Evolutionary conservation across 2,797 vertebrate genomes (phyloP), one percentile per base, ranked within the genome.

Genomic region (Platalea minor): DNA sequence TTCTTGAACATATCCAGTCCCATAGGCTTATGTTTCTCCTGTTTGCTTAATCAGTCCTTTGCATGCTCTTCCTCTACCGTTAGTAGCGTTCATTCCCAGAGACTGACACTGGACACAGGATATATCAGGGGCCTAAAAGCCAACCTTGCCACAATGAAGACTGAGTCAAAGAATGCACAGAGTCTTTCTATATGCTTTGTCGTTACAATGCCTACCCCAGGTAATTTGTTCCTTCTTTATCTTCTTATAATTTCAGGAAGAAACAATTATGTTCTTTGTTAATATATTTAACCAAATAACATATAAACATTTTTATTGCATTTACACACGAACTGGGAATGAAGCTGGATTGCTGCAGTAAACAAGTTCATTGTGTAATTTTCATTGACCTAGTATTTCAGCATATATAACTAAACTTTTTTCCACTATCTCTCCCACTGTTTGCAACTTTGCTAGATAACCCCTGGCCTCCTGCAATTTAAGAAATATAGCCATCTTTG

Each of bases 1-100:
- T 45, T 18, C 10, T 43, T 69, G 41, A 69, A 46, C 9, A 20
- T 28, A 50, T 4, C 29, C 39, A 56, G 5, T 60, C 17, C 8
- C 48, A 51, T 0, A 51, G 7, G 1, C 17, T 74, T 83, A 18
- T 25, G 3, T 2, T 81, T 85, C 43, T 67, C n/a, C 17, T 0
- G 0, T 48, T 64, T 45, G 8, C 28, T 91, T 61, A 37, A 68
- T 28, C 1, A 1, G 7, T 51, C 9, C 37, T 10, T 85, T 59
- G 6, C 24, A 19, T 63, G 20, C 7, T 48, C 19, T 41, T 75
- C 17, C 17, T 81, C 37, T 65, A 2, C 7, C 5, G 15, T 29
- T 23, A 46, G 4, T 3, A 60, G 3, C 6, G 23, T 37, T 5
- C 19, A 45, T 74, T 75, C n/a, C 48, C 73, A 91, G 61, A 53